Percentiles rank a stretch among this genome's conserved stretches.
Evolutionary conservation across 2,888 invertebrate genomes (phyloP).

Genomic region (Watsonalla cultraria): DNA sequence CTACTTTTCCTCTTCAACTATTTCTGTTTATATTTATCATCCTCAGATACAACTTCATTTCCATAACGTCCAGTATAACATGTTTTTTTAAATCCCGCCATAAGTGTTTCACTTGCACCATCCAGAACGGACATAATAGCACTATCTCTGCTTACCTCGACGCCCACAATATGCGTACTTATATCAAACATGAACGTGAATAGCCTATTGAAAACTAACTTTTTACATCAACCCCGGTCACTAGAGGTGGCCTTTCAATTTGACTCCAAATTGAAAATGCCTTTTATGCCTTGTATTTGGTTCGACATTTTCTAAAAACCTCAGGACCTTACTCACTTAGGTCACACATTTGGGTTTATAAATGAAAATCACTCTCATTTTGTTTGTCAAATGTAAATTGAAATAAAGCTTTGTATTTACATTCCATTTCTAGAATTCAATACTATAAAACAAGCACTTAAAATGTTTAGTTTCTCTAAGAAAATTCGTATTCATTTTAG

Average conservation of each 20-base stretch:
- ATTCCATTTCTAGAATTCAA: neutral
- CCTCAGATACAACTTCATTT: too few relatives aligned
- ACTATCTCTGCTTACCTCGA: conserved; percentile 42
- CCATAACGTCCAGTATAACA: too few relatives aligned
- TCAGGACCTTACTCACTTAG: neutral
- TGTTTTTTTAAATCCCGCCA: neutral
- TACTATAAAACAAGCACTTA: too few relatives aligned
- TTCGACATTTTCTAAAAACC: conserved; percentile 2
- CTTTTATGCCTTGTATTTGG: conserved; percentile 4
- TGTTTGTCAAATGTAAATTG: neutral
- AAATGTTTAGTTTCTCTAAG: too few relatives aligned
- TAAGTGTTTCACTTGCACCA: conserved; percentile 18
- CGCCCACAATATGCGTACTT: conserved; percentile 37
- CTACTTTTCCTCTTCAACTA: too few relatives aligned
- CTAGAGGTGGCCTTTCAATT: conserved; percentile 21
- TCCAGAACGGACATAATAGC: conserved; percentile 19
- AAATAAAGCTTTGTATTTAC: conserved; percentile 34
- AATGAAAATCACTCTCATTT: neutral
- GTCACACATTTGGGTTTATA: neutral
- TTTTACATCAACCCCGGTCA: conserved; percentile 37
- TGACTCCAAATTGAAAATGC: conserved; percentile 5
- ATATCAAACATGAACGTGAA: conserved; percentile 51
- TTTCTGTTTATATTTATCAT: too few relatives aligned
- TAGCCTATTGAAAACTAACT: conserved; percentile 50
- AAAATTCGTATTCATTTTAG: too few relatives aligned